Percentiles rank a stretch among this genome's conserved stretches.
Evolutionary conservation across 2,113 vertebrate genomes (phyloP).

Genomic region (Neogale vison): DNA sequence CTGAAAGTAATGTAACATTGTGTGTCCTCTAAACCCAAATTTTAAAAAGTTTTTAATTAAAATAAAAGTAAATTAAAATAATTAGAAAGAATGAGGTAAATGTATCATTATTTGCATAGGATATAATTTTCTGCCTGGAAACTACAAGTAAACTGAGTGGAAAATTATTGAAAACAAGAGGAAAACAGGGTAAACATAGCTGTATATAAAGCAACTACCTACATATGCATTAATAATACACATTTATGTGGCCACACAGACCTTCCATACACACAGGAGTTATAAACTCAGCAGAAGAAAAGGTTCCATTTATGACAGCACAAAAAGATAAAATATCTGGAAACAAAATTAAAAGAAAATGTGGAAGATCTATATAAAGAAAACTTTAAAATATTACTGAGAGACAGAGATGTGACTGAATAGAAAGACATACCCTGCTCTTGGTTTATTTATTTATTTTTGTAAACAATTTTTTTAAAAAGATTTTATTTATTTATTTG

Average conservation of each 20-base stretch:
- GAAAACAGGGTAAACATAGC: background rate
- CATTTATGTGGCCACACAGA: background rate
- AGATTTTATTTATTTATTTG: no score
- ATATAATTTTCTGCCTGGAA: conserved; percentile 14
- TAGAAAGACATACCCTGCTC: background rate
- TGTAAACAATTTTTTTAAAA: no score
- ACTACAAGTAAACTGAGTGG: background rate
- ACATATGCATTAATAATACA: background rate
- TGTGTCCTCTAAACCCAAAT: background rate
- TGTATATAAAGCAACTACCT: background rate
- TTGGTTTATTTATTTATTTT: background rate
- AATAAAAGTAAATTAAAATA: background rate
- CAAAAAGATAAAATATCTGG: background rate
- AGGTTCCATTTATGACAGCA: background rate
- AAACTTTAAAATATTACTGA: background rate
- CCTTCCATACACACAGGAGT: background rate
- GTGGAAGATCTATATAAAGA: background rate
- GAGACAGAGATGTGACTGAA: background rate
- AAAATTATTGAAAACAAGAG: background rate
- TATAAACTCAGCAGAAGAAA: background rate
- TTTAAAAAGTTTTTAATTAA: background rate
- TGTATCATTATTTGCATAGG: background rate
- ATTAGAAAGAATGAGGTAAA: background rate
- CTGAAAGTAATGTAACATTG: background rate
- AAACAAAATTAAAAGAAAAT: background rate